Evolutionary conservation across 2,113 vertebrate species (phyloP).

Genomic region (Zeus faber): DNA sequence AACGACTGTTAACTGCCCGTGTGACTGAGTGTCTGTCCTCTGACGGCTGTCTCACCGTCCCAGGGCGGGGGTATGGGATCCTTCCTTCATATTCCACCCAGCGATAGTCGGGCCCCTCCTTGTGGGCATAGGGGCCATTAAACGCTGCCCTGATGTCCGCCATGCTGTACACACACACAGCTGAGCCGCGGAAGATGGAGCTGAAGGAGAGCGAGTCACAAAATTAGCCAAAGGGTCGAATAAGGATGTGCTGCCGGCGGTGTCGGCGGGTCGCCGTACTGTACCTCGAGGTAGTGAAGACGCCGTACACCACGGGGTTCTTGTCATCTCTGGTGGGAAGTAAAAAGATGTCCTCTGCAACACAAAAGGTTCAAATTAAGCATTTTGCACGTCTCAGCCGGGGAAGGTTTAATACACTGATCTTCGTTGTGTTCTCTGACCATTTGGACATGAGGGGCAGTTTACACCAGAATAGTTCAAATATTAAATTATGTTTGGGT

Average conservation of each 20-base stretch:
- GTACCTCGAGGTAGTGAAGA: slow-evolving; percentile 96
- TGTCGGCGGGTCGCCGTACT: neutral
- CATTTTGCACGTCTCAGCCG: too few species aligned
- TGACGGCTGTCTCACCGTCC: slow-evolving; percentile 85
- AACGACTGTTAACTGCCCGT: too few species aligned
- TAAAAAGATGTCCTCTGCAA: slow-evolving; percentile 91
- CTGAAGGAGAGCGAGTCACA: slow-evolving; percentile 64
- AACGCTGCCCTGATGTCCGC: slow-evolving; percentile 91
- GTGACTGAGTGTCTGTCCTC: too few species aligned
- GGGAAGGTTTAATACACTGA: too few species aligned
- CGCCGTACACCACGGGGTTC: slow-evolving; percentile 89
- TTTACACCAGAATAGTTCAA: too few species aligned
- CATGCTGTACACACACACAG: slow-evolving; percentile 96
- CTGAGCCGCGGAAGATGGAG: slow-evolving; percentile 96
- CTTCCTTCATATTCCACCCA: slow-evolving; percentile 94
- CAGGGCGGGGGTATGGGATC: slow-evolving; percentile 93
- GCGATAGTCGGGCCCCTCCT: slow-evolving; percentile 90
- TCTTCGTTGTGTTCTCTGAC: too few species aligned
- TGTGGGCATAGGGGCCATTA: slow-evolving; percentile 95
- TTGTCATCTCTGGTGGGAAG: slow-evolving; percentile 91
- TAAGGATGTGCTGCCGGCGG: too few species aligned
- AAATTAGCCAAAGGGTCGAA: too few species aligned
- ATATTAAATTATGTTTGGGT: too few species aligned
- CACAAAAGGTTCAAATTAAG: too few species aligned
- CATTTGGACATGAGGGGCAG: too few species aligned